phyloP scores from a whole-genome alignment of 2,888 invertebrate genomes.

The Arrhopalites spinosus region DNA sequence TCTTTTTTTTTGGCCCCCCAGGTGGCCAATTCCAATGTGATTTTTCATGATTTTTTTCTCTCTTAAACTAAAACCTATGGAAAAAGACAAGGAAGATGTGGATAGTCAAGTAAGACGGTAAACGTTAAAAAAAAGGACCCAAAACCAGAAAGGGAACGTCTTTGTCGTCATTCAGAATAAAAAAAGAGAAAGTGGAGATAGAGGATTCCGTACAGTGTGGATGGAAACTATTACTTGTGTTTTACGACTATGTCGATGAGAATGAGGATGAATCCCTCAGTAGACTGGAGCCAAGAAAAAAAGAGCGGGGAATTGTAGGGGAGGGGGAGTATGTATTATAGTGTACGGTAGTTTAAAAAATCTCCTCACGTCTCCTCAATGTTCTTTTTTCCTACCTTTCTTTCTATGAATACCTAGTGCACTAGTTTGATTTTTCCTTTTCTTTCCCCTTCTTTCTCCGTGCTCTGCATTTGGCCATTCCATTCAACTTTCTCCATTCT shows the following conservation, averaged over 20 bases:
- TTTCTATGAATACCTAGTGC: neutral
- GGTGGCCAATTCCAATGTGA: slow-evolving; percentile 33
- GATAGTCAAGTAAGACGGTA: neutral
- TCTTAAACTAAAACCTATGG: slow-evolving; percentile 2
- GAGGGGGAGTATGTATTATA: too few relatives aligned
- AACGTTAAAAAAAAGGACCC: neutral
- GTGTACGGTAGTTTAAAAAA: too few relatives aligned
- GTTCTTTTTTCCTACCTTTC: neutral
- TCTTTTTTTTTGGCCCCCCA: slow-evolving; percentile 26
- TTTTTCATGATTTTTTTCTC: slow-evolving; percentile 31
- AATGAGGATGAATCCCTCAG: neutral
- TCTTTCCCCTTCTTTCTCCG: neutral
- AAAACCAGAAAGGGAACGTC: neutral
- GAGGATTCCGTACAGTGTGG: too few relatives aligned
- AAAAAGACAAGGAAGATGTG: neutral
- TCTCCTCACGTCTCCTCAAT: neutral
- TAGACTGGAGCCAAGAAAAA: too few relatives aligned
- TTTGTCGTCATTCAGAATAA: too few relatives aligned
- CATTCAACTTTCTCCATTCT: too few relatives aligned
- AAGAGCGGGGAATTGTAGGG: too few relatives aligned
- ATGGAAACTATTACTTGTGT: too few relatives aligned
- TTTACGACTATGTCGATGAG: neutral
- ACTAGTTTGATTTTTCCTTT: neutral
- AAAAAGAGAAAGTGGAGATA: too few relatives aligned
- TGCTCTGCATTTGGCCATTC: too few relatives aligned